Conservation (phyloP, 2,888 invertebrate species). For the Heliconius charithonia region DNA sequence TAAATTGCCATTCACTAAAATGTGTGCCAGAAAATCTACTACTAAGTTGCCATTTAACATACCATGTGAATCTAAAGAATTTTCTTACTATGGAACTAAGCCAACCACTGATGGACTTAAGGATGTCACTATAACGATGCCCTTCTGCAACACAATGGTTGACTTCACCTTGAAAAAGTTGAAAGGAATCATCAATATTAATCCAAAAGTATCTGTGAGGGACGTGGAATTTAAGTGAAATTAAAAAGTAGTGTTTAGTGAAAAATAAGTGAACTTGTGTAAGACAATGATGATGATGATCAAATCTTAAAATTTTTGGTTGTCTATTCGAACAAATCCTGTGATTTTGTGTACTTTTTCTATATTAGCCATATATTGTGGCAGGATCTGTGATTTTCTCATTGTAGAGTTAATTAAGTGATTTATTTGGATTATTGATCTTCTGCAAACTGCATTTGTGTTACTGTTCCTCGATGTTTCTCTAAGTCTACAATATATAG, state of each 20-base stretch:
- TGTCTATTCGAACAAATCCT: conserved; percentile 16
- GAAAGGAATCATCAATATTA: conserved; percentile 37
- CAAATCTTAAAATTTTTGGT: not conserved
- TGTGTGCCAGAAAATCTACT: conserved; percentile 64
- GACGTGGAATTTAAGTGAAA: not conserved
- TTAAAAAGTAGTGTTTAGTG: not conserved
- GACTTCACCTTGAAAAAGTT: conserved; percentile 76
- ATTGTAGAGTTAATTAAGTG: not conserved
- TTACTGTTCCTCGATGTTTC: conserved; percentile 16
- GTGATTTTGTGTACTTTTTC: conserved; percentile 37
- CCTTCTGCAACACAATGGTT: conserved; percentile 79
- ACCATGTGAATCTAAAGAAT: conserved; percentile 57
- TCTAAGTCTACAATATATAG: not conserved
- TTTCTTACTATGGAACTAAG: conserved; percentile 79
- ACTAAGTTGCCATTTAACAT: conserved; percentile 62
- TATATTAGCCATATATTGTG: conserved; percentile 10
- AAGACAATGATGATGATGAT: not conserved
- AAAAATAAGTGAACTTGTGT: not conserved
- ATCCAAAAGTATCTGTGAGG: conserved; percentile 33
- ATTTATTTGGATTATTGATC: not conserved
- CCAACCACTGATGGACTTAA: conserved; percentile 66
- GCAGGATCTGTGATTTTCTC: conserved; percentile 23
- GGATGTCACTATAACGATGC: conserved; percentile 79
- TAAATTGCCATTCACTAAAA: conserved; percentile 57
- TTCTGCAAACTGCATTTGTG: conserved; percentile 4